A percentile compares a stretch with the other conserved stretches of the same genome.
Conservation (phyloP, 2,113 vertebrate species). For the Ptyas mucosa region DNA sequence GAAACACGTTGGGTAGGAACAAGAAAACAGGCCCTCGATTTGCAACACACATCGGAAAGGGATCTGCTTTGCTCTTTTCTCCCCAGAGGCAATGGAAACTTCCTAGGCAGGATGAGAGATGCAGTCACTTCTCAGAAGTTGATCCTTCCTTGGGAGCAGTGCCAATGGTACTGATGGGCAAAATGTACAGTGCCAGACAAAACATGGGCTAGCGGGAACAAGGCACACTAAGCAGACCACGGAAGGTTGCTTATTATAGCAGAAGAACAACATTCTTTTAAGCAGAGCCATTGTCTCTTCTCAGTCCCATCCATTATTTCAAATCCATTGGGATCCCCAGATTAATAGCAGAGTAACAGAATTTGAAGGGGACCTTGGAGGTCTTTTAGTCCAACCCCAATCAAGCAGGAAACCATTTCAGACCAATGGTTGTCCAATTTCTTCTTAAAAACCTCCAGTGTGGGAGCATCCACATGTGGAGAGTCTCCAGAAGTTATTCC, state of each 20-base stretch:
- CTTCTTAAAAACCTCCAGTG: not conserved
- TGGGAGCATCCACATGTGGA: not conserved
- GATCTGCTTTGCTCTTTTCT: not conserved
- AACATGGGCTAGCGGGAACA: not conserved
- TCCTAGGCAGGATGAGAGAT: not conserved
- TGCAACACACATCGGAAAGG: not conserved
- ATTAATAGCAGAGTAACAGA: not conserved
- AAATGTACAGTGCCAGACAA: not conserved
- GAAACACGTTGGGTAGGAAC: not conserved
- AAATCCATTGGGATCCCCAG: not conserved
- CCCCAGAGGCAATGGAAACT: constrained; percentile 6
- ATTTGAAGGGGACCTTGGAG: not conserved
- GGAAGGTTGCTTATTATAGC: not conserved
- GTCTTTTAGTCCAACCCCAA: not conserved
- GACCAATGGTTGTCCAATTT: not conserved
- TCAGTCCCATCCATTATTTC: not conserved
- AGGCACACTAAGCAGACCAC: not conserved
- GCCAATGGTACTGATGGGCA: not conserved
- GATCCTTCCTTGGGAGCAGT: not conserved
- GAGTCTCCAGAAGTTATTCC: not conserved
- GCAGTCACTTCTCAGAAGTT: not conserved
- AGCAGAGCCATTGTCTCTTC: too few relatives aligned
- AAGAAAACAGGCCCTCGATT: not conserved
- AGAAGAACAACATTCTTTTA: not conserved
- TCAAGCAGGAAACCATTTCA: not conserved